phyloP scores from a whole-genome alignment of 2,888 invertebrate species.

The Brassicogethes aeneus region DNA sequence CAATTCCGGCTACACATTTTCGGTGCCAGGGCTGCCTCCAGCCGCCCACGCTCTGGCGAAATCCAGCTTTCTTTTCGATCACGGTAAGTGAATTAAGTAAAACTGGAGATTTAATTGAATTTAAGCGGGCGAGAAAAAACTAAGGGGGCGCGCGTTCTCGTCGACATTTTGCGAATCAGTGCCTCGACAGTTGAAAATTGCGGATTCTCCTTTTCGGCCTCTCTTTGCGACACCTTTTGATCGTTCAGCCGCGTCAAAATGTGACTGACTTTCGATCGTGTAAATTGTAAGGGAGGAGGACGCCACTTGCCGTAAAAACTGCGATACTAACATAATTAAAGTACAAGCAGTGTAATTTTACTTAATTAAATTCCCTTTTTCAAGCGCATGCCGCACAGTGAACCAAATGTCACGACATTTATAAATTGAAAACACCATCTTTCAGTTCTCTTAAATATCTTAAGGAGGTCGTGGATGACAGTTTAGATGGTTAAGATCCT shows the following conservation, averaged over 20 bases:
- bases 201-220: conserved; percentile 4
- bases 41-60: conserved; percentile 30
- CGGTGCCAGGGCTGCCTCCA: conserved; percentile 37
- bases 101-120: no score
- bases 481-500: no score
- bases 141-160: no score
- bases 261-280: conserved; percentile 27
- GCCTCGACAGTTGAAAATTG: conserved; percentile 2
- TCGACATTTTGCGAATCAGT: no score
- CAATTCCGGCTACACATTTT: conserved; percentile 37
- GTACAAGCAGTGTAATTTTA: conserved; percentile 48
- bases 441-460: no score
- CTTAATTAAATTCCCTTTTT: conserved; percentile 49
- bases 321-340: conserved; percentile 49
- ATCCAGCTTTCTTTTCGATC: conserved; percentile 29
- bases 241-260: conserved; percentile 34
- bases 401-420: no score
- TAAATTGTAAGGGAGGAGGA: conserved; percentile 26
- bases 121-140: no score
- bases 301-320: conserved; percentile 37
- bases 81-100: conserved; percentile 28
- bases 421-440: no score
- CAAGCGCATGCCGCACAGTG: no score
- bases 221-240: conserved; percentile 37
- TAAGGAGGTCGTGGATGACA: no score